Base-by-base conservation (phyloP, 2,888 invertebrate species). In the Carpatolechia fugitivella region DNA sequence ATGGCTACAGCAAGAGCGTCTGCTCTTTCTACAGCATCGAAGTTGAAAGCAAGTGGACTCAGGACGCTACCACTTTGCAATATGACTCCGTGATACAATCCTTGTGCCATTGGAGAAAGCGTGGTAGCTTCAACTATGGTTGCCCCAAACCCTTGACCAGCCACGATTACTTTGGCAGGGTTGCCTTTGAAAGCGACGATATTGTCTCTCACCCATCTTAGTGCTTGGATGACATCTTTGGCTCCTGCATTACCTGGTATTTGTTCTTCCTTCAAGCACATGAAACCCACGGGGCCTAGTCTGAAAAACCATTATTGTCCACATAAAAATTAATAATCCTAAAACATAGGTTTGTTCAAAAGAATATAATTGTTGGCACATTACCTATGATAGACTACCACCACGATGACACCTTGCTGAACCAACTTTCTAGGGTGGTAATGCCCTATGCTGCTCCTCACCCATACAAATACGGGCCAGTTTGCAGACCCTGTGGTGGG, bases 151-250 rank as follows among this genome's bases (percentile, higher is more conserved):
- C 89, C 68, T 57, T 89, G 86, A 0, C 90, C 89, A 0, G 70
- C 89, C 4, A 85, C 56, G 3, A 83, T 74, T 1, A 88, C 78
- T 53, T 74, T 78, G 2, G 78, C 63, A 1, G 89, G 74, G 55
- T 83, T 81, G n/a, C 90, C 90, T 55, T 76, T 73, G 54, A 90
- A 90, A 0, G 88, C 89, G 1, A 80, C 70, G 4, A 89, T 85
- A 57, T 89, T 90, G 55, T 90, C 90, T 48, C 82, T 68, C 1
- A 87, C 72, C 90, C 90, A 90, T 41, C 85, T 69, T 40, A 90
- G 57, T 0, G 85, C 89, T 38, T 77, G 52, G 0, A 88, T 72
- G 0, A 82, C 76, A 55, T 90, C 89, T 60, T 88, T 90, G 0
- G 77, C 70, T 1, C 82, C 90, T 1, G 79, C 82, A 41, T 90